These are phyloP conservation scores for Dioctria linearis DNA, from an alignment of 2,888 invertebrate genomes.

Conservation along the genomic window DNA sequence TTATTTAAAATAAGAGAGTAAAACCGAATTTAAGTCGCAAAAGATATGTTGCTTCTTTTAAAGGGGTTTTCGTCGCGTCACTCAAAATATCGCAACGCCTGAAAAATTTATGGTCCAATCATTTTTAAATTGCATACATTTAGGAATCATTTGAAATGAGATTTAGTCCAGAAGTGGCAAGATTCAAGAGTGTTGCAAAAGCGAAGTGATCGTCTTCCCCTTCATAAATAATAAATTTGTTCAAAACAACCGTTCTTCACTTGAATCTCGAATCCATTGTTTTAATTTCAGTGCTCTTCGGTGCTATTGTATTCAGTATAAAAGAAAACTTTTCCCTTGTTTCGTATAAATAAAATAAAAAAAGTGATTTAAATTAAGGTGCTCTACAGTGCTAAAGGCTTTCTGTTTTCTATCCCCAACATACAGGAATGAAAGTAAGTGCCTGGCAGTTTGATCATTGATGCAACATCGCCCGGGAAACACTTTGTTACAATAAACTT, in stretches of 20 bases:
- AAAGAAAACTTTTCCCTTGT: constrained; percentile 8
- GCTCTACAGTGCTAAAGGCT: constrained; percentile 28
- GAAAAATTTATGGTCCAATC: too few relatives aligned
- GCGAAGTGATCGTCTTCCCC: neutral
- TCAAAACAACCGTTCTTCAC: neutral
- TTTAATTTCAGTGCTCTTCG: constrained; percentile 28
- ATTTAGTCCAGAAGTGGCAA: neutral
- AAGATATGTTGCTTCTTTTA: too few relatives aligned
- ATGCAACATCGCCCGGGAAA: constrained; percentile 1
- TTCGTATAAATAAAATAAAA: neutral
- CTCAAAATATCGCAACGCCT: too few relatives aligned
- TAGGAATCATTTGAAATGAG: neutral
- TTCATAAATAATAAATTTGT: constrained; percentile 1
- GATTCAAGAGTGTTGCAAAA: neutral
- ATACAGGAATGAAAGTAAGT: constrained; percentile 31
- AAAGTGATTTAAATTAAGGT: constrained; percentile 21
- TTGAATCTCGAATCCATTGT: neutral
- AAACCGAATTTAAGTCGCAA: too few relatives aligned
- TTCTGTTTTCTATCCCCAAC: constrained; percentile 28
- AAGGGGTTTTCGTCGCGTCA: too few relatives aligned
- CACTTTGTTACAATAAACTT: constrained; percentile 9
- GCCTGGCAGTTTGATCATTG: constrained; percentile 37
- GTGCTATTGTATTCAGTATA: constrained; percentile 28
- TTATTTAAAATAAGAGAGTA: too few relatives aligned
- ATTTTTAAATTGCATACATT: neutral